Conservation (phyloP, 2,888 invertebrate genomes). For the Scelioninae gen. 1 region DNA sequence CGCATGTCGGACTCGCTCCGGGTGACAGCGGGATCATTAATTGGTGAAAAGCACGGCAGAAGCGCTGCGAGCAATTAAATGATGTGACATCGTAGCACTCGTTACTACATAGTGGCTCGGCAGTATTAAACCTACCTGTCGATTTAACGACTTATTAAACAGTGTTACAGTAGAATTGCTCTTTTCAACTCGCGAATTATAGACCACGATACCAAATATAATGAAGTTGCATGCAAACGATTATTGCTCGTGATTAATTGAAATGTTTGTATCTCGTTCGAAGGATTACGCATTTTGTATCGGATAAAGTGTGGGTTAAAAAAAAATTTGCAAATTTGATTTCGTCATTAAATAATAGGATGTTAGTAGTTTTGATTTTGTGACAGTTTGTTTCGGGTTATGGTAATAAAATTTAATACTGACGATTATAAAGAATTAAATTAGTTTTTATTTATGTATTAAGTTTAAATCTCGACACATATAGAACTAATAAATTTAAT, state of each 20-base stretch:
- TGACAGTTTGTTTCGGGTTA: too few species aligned
- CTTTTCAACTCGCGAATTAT: constrained; percentile 20
- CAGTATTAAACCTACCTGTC: constrained; percentile 57
- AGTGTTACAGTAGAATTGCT: constrained; percentile 43
- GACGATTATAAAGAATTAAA: too few species aligned
- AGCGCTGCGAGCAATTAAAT: constrained; percentile 60
- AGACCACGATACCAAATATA: constrained; percentile 31
- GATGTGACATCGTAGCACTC: constrained; percentile 57
- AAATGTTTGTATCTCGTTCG: constrained; percentile 11
- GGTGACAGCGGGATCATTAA: constrained; percentile 56
- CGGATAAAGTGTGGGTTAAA: too few species aligned
- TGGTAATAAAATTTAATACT: too few species aligned
- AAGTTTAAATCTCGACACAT: too few species aligned
- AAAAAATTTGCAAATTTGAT: too few species aligned
- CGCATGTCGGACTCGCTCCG: constrained; percentile 31
- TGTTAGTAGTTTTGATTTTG: too few species aligned
- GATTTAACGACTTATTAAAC: constrained; percentile 69
- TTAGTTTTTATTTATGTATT: too few species aligned
- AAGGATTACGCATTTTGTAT: not conserved
- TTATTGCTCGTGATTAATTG: constrained; percentile 36
- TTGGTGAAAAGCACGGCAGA: constrained; percentile 49
- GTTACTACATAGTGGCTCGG: constrained; percentile 43
- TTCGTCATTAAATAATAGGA: too few species aligned
- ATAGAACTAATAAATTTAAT: too few species aligned
- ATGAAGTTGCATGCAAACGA: constrained; percentile 27